A percentile compares a stretch with the other conserved stretches of the same genome.
Conservation (phyloP, 2,113 vertebrate species). For the Haliaeetus leucogaster region DNA sequence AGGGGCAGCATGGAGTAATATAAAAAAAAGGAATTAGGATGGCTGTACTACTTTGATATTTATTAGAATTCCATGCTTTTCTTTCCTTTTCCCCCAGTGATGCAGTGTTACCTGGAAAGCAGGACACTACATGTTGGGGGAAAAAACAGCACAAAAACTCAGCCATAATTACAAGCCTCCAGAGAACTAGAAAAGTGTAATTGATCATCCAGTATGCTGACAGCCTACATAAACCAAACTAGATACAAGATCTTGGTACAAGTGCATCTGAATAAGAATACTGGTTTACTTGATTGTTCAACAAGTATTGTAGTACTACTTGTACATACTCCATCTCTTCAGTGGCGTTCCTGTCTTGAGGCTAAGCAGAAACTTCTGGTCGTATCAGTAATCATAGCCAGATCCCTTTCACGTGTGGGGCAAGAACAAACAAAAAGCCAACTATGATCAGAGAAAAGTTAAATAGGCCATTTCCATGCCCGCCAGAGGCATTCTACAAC, state of each 20-base stretch:
- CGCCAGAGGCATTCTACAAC: not conserved
- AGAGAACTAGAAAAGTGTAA: not conserved
- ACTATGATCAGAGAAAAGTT: not conserved
- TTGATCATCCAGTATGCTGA: not conserved
- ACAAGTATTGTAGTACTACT: not conserved
- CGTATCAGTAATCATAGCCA: not conserved
- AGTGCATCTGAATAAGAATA: not conserved
- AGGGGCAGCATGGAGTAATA: not conserved
- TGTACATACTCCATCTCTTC: not conserved
- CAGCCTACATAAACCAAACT: not conserved
- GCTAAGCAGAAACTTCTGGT: not conserved
- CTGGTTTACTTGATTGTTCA: not conserved
- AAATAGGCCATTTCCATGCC: not conserved
- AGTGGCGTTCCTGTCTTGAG: not conserved
- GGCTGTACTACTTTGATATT: not conserved
- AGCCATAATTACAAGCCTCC: not conserved
- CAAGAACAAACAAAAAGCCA: not conserved
- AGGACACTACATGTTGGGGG: fast-evolving
- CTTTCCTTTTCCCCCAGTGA: not conserved
- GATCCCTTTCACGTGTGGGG: not conserved
- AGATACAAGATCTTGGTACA: not conserved
- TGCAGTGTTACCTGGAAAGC: not conserved
- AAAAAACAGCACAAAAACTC: not conserved
- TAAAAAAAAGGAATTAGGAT: not conserved
- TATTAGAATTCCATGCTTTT: not conserved